phyloP scores from a whole-genome alignment of 1,140 invertebrate genomes.

The Drosophila nigrodunni region DNA sequence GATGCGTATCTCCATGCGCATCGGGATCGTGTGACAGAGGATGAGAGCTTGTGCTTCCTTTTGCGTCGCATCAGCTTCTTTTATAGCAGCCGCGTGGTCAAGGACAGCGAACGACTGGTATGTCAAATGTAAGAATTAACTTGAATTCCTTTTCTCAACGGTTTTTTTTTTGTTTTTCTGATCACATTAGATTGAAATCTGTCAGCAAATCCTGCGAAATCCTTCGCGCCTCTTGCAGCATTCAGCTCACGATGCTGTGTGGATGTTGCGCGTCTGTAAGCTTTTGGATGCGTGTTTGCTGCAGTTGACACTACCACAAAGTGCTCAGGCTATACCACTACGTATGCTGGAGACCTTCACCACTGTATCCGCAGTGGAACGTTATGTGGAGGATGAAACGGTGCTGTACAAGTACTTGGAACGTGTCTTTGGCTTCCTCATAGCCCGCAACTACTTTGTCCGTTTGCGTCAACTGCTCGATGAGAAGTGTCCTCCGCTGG shows the following conservation, averaged over 20 bases:
- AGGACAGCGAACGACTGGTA: conserved; percentile 90
- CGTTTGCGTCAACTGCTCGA: conserved; percentile 90
- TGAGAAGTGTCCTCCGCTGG: conserved; percentile 89
- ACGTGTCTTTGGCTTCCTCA: conserved; percentile 76
- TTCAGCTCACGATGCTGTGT: conserved; percentile 60
- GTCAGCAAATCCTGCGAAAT: conserved; percentile 74
- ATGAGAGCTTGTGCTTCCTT: conserved; percentile 86
- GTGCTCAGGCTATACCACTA: conserved; percentile 89
- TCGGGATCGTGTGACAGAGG: conserved; percentile 85
- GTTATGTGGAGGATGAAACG: conserved; percentile 85
- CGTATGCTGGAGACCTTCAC: conserved; percentile 93
- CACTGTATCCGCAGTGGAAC: conserved; percentile 86
- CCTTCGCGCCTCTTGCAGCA: conserved; percentile 66
- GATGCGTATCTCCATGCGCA: conserved; percentile 86
- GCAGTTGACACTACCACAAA: conserved; percentile 64
- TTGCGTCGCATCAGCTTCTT: conserved; percentile 91
- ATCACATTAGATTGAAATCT: conserved; percentile 72
- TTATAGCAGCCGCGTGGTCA: conserved; percentile 87
- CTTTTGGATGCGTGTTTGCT: conserved; percentile 71
- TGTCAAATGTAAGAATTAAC: neutral
- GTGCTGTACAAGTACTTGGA: conserved; percentile 84
- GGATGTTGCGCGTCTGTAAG: conserved; percentile 73
- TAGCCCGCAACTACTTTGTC: conserved; percentile 89
- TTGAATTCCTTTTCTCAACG: neutral
- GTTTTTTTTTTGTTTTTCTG: neutral